Base-by-base conservation (phyloP, 2,113 vertebrate genomes). In the Otis tarda region DNA sequence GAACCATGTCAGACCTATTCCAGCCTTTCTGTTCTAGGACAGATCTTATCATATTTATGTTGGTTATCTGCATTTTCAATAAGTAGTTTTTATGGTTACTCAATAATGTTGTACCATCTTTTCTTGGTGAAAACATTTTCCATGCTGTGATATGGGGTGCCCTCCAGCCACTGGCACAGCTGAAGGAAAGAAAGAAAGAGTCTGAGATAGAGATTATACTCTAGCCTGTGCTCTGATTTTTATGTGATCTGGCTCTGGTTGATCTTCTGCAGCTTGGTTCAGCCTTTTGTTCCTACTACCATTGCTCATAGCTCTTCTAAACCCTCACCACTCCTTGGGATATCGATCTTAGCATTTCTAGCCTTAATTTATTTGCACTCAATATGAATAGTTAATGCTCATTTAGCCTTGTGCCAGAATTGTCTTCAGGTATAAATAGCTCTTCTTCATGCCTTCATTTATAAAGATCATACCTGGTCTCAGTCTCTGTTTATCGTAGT, bases 31-130 rank as follows among this genome's bases (percentile, higher is more conserved):
- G 8, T 93, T 96, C 45, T 94, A 61, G 47, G 69, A 83, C 78
- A 95, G 69, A 59, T 95, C 31, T 71, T 94, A 94, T 82, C 83
- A 76, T n/a, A 87, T 82, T 78, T 85, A 25, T 93, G 37, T 21
- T 75, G 63, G 59, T 64, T 78, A 52, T 81, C 71, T 91, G 53
- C 41, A 79, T 75, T 90, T 89, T 88, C 27, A 85, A 31, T 64
- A 39, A 55, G 14, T 18, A 53, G 19, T 90, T 87, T 91, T 92
- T 49, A 41, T n/a, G 35, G 15, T 85, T 85, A 70, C 31, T 94
- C 10, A 83, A 61, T 10, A 53, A 18, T 14, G 2, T 55, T 92
- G 8, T 43, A 33, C 35, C 27, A 20, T 69, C 14, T 45, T 85
- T 80, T 84, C 41, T 65, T 67, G 23, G 28, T 57, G 35, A 67